Base-by-base conservation (phyloP, 2,113 vertebrate genomes). In the Galbula dea region DNA sequence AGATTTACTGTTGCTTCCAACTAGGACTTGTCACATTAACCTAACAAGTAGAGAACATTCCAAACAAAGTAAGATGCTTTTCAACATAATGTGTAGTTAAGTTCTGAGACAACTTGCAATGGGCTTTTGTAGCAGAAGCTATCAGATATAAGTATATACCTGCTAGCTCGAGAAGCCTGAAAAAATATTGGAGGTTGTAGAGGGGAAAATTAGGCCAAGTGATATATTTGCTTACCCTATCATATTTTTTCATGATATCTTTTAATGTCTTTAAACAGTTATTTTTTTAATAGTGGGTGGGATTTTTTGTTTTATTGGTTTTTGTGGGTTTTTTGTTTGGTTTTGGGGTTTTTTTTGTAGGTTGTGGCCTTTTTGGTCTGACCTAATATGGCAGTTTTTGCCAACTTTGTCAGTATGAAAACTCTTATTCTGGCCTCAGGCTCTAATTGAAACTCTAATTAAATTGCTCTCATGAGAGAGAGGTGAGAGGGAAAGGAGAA, bases 381-480 rank as follows among this genome's bases (percentile, higher is more conserved):
- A 91, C 85, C 75, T 89, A 83, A 17, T 76, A 37, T 3, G 3
- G 26, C 49, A 69, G 19, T 54, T 94, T 13, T 88, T 69, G n/a
- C 0, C 7, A 93, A 88, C 59, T 87, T 69, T 52, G 68, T 73
- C 11, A 27, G 36, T 68, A 57, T 75, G 45, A 73, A 82, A 85
- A 30, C 21, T n/a, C 76, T 73, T 88, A 55, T 80, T 91, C 46
- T 85, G 63, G 24, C 72, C 78, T 58, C 59, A 74, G 51, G 83
- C 75, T 88, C 75, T 93, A 91, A 96, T 94, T 95, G 93, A 83
- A 93, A 46, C 32, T 84, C 52, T 89, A 89, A 94, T 96, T 94
- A 90, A 95, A 74, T 83, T 89, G 9, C 9, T 93, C 34, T 86
- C 52, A 12, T 73, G 32, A 90, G 67, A 43, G 22, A 82, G 67